Evolutionary conservation across 2,888 invertebrate genomes (phyloP).

Genomic region (Eustalomyia histrio): DNA sequence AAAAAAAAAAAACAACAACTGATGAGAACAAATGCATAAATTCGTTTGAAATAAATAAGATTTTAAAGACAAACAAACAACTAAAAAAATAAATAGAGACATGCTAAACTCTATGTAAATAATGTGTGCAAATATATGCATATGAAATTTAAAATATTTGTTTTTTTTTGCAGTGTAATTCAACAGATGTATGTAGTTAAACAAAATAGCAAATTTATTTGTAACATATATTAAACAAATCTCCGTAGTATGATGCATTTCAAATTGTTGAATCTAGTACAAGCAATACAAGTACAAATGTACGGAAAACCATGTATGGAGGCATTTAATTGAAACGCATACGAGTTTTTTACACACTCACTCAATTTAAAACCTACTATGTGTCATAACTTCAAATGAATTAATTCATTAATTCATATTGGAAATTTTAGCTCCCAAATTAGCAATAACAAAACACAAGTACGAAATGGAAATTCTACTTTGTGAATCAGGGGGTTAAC

Average conservation of each 20-base stretch:
- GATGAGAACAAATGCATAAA: conserved; percentile 57
- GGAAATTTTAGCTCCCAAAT: too few relatives aligned
- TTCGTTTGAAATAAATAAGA: conserved; percentile 23
- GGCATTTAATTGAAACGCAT: conserved; percentile 5
- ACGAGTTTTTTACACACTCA: conserved; percentile 11
- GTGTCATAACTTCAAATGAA: conserved; percentile 1
- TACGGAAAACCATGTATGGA: conserved; percentile 6
- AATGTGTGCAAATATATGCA: not conserved
- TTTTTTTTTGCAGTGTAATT: conserved; percentile 17
- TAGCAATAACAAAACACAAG: too few relatives aligned
- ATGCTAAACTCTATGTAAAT: not conserved
- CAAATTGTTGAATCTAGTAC: conserved; percentile 12
- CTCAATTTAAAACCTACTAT: conserved; percentile 39
- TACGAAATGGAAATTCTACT: too few relatives aligned
- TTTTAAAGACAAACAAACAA: not conserved
- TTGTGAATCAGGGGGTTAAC: too few relatives aligned
- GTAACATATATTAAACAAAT: not conserved
- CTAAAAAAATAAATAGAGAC: not conserved
- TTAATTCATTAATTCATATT: not conserved
- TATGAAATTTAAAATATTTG: too few relatives aligned
- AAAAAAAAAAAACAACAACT: not conserved
- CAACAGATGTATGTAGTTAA: conserved; percentile 22
- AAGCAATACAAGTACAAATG: not conserved
- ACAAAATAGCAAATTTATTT: not conserved
- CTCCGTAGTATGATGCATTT: conserved; percentile 22